Base-by-base conservation (phyloP, 1,140 invertebrate species). In the Heliconius hermathena region DNA sequence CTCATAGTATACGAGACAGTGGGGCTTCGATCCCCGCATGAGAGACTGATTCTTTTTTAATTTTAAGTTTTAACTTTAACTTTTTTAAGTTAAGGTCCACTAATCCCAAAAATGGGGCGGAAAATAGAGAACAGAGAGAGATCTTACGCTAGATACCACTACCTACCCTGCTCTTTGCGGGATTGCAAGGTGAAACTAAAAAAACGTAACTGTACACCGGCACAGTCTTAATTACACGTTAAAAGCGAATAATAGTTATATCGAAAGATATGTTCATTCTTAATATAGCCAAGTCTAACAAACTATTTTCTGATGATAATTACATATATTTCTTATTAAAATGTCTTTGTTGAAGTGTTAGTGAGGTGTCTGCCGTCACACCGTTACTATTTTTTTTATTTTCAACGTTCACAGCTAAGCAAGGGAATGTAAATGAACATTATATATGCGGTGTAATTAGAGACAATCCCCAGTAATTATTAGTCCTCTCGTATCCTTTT, bases 391-490 rank as follows among this genome's bases (percentile, higher is more conserved):
- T 66, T 66, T 26, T 26, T 66, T 29, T 57, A 18, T 29, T 66
- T 26, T n/a, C 8, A 29, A 52, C 18, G 22, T 26, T 16, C 22
- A n/a, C 26, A 26, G 13, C 13, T 66, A 66, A 66, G 60, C 60
- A 13, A 29, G 60, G 11, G 60, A 1, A 66, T 29, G 60, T 66
- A 66, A 66, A 66, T 29, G 29, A 66, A 66, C 60, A 29, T 66
- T 66, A 76, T 41, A 29, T 76, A 76, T 71, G 22, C 20, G 11
- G 11, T 18, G 74, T 41, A 76, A 70, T 76, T 76, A 76, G 46
- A 76, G 60, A 76, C 70, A 76, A 76, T 71, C 46, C 38, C 74
- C 26, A 71, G 38, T 76, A 71, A 76, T 76, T 71, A 71, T 71
- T 71, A 66, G 46, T 66, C 49, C 52, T 29, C 13, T 41, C 74